Evolutionary conservation across 2,797 vertebrate species (phyloP).

Genomic region (Hoplostethus mediterraneus): DNA sequence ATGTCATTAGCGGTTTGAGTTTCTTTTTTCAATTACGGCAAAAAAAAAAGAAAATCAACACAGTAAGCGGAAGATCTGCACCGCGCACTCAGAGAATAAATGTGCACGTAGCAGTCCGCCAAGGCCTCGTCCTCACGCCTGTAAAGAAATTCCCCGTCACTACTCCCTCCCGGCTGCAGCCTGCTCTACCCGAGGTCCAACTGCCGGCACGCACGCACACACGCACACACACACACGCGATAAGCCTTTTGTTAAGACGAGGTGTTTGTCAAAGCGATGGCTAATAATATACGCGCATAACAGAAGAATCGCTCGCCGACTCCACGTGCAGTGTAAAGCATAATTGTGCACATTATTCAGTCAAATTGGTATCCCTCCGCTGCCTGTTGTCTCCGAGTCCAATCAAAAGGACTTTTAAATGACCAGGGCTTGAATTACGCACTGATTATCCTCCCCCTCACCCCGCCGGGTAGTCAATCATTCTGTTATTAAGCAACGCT

Average conservation of each 20-base stretch:
- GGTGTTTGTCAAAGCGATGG: constrained; percentile 61
- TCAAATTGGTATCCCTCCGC: constrained; percentile 68
- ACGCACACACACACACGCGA: constrained; percentile 3
- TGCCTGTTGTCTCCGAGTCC: constrained; percentile 66
- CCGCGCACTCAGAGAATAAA: constrained; percentile 11
- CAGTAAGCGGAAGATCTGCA: neutral
- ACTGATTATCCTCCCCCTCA: constrained; percentile 52
- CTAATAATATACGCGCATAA: constrained; percentile 63
- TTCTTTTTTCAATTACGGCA: constrained; percentile 2
- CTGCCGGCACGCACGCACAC: constrained; percentile 36
- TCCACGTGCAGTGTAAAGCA: constrained; percentile 39
- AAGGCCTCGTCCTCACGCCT: neutral
- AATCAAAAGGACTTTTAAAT: constrained; percentile 71
- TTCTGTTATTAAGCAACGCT: constrained; percentile 51
- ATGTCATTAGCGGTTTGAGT: neutral
- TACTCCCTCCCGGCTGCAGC: constrained; percentile 27
- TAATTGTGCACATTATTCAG: constrained; percentile 74
- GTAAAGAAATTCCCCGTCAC: constrained; percentile 30
- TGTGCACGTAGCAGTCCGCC: constrained; percentile 21
- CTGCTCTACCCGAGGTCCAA: constrained; percentile 55
- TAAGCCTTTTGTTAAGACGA: constrained; percentile 63
- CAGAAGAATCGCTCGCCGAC: constrained; percentile 56
- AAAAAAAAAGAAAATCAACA: neutral
- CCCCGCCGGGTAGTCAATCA: constrained; percentile 46
- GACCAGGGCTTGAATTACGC: constrained; percentile 56